phyloP scores from a whole-genome alignment of 2,113 vertebrate genomes.

The Podarcis raffonei region DNA sequence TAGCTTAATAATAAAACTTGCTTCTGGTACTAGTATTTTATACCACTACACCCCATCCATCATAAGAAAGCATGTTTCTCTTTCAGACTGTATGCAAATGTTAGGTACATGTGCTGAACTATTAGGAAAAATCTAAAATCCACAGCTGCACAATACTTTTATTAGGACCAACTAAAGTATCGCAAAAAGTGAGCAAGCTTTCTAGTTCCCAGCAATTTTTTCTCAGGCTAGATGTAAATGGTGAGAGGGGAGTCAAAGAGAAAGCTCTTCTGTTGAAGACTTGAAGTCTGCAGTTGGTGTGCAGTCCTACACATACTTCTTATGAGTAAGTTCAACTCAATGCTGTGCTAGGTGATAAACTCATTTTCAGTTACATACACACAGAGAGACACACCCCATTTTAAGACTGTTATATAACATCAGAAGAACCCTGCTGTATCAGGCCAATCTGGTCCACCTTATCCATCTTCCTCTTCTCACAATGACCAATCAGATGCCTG shows the following conservation, averaged over 20 bases:
- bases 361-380: too few relatives aligned
- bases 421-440: too few relatives aligned
- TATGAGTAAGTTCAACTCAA: not conserved
- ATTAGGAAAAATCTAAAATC: not conserved
- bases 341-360: not conserved
- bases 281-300: not conserved
- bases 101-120: not conserved
- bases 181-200: not conserved
- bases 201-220: not conserved
- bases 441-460: too few relatives aligned
- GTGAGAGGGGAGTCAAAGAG: too few relatives aligned
- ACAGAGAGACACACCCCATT: not conserved
- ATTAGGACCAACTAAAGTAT: not conserved
- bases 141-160: not conserved
- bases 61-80: not conserved
- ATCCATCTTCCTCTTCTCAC: too few relatives aligned
- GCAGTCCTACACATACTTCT: not conserved
- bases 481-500: too few relatives aligned
- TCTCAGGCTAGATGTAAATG: not conserved
- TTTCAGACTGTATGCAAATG: not conserved
- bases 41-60: not conserved
- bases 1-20: not conserved
- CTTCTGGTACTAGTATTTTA: not conserved
- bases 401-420: not conserved
- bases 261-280: not conserved